phyloP scores from a whole-genome alignment of 2,888 invertebrate genomes.

The Meta bourneti region DNA sequence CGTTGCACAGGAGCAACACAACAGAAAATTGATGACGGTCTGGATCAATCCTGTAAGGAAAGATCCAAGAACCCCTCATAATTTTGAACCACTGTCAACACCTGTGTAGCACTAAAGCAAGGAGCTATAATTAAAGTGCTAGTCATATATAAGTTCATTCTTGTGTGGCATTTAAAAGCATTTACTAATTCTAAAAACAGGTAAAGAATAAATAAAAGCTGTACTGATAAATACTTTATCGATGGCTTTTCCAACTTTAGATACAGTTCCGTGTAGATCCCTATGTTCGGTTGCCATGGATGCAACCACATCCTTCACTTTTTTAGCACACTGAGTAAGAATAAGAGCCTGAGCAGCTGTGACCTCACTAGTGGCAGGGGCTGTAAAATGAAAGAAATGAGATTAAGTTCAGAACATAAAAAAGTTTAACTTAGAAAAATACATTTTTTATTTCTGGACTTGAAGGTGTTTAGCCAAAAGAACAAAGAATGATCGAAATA shows the following conservation, averaged over 20 bases:
- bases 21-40: too few species aligned
- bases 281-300: slow-evolving; percentile 93
- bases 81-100: too few species aligned
- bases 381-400: slow-evolving; percentile 23
- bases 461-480: too few species aligned
- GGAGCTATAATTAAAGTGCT: not conserved
- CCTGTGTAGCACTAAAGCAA: too few species aligned
- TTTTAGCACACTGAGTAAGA: slow-evolving; percentile 85
- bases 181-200: not conserved
- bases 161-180: not conserved
- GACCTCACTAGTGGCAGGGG: slow-evolving; percentile 81
- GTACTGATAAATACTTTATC: slow-evolving; percentile 85
- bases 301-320: slow-evolving; percentile 85
- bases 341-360: slow-evolving; percentile 86
- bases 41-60: too few species aligned
- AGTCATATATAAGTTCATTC: not conserved
- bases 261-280: slow-evolving; percentile 88
- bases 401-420: not conserved
- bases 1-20: too few species aligned
- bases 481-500: too few species aligned
- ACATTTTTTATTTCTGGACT: not conserved
- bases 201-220: not conserved
- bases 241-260: slow-evolving; percentile 97
- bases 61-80: too few species aligned
- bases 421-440: not conserved